Evolutionary conservation across 2,113 vertebrate genomes (phyloP), one percentile per base, ranked within the genome.

Genomic region (Australoheros scitulus): DNA sequence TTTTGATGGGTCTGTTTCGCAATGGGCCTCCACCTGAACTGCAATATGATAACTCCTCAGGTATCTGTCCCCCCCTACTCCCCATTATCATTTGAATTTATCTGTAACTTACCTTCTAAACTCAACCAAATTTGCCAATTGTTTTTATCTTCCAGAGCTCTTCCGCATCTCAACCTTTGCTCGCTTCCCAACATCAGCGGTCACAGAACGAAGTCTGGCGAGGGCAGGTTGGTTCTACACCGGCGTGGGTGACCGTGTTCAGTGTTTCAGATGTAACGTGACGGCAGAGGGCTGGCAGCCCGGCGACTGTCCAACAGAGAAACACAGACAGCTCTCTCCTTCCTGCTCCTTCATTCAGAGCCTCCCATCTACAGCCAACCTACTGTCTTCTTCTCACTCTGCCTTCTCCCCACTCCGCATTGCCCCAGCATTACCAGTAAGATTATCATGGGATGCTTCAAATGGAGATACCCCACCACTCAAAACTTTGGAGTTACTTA

Each of bases 171-270:
- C 98, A 0, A 99, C 98, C 0, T 99, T 96, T 68, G 98, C 97
- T 0, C 92, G 96, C 14, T 99, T 99, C 83, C 98, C 97, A 0
- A 0, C 79, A 0, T 95, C 96, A 0, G 90, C 90, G 0, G 94
- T 99, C 6, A 97, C 97, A 0, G 98, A 99, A 86, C 95, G 98
- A 47, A 99, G 96, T 68, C 96, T 99, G 55, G 98, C 98, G 0
- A 96, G 97, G 8, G 98, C 98, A 2, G 98, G 98, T 0, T 99
- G 99, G 94, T 99, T 97, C 89, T 99, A 99, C 91, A 99, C 96
- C 0, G 98, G 98, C 0, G 80, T 96, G 32, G 96, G 96, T 0
- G 98, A 99, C 92, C 95, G 96, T 14, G 98, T 99, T 7, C 96
- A 97, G 82, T 99, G 98, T 89, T 99, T 98, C 94, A 95, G 92